Percentiles rank a stretch among this genome's conserved stretches.
Conservation (phyloP, 2,113 vertebrate genomes). For the Procavia capensis region DNA sequence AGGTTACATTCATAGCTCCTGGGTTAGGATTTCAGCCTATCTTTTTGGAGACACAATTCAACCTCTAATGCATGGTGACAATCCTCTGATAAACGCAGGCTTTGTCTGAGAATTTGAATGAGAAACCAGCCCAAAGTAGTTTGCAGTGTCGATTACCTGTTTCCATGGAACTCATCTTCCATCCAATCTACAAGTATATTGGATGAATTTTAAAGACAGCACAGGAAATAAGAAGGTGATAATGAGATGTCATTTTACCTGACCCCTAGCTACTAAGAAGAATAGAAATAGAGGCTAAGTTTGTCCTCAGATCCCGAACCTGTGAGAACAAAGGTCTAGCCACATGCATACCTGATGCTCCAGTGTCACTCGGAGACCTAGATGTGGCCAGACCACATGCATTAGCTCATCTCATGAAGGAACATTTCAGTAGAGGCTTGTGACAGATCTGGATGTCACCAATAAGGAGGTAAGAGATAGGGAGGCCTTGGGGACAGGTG, state of each 20-base stretch:
- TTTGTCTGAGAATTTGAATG: accelerated
- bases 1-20: too few species aligned
- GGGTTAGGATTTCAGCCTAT: too few species aligned
- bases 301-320: not conserved
- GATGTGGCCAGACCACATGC: not conserved
- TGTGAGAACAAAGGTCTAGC: accelerated
- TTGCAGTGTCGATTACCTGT: accelerated
- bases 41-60: too few species aligned
- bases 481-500: not conserved
- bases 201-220: not conserved
- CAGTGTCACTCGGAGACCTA: not conserved
- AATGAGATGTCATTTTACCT: not conserved
- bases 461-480: not conserved
- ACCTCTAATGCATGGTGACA: too few species aligned
- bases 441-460: not conserved
- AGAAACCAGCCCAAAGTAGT: accelerated
- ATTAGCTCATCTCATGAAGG: not conserved
- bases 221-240: accelerated
- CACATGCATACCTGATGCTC: accelerated
- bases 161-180: not conserved
- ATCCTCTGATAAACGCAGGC: accelerated
- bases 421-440: too few species aligned
- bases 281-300: not conserved
- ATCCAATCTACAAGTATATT: not conserved
- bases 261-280: not conserved